A percentile compares a stretch with the other conserved stretches of the same genome.
Conservation (phyloP, 1,140 invertebrate genomes). For the Ylistrum balloti region DNA sequence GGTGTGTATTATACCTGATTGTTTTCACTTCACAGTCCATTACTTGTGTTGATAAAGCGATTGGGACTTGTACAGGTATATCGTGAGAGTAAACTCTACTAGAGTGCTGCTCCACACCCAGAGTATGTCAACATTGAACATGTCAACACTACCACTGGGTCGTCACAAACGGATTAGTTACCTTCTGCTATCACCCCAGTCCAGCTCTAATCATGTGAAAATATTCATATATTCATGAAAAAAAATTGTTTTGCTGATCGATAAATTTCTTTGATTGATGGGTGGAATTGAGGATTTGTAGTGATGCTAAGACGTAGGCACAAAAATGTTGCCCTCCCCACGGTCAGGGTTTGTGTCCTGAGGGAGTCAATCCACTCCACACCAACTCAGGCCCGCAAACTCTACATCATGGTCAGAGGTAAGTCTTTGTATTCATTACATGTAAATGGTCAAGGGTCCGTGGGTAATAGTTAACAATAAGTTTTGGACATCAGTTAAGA, state of each 20-base stretch:
- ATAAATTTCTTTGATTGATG: neutral
- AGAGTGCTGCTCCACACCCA: neutral
- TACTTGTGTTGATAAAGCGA: neutral
- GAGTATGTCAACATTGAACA: conserved; percentile 1
- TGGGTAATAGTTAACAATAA: no score
- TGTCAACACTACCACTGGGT: neutral
- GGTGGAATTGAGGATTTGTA: neutral
- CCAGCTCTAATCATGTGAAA: neutral
- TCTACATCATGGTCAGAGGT: conserved; percentile 13
- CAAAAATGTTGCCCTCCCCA: conserved; percentile 10
- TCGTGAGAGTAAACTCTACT: neutral
- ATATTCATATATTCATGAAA: neutral
- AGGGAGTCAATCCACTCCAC: conserved; percentile 25
- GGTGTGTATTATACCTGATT: neutral
- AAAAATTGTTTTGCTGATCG: neutral
- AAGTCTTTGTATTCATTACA: neutral
- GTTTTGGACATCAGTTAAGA: no score
- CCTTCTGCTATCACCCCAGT: neutral
- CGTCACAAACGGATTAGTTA: neutral
- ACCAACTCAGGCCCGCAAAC: neutral
- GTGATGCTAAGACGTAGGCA: neutral
- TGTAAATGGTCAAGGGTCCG: no score
- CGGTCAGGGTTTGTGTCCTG: neutral
- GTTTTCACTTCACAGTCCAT: conserved; percentile 33
- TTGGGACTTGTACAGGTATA: neutral